Base-by-base conservation (phyloP, 2,888 invertebrate species). In the Agrilus mali region DNA sequence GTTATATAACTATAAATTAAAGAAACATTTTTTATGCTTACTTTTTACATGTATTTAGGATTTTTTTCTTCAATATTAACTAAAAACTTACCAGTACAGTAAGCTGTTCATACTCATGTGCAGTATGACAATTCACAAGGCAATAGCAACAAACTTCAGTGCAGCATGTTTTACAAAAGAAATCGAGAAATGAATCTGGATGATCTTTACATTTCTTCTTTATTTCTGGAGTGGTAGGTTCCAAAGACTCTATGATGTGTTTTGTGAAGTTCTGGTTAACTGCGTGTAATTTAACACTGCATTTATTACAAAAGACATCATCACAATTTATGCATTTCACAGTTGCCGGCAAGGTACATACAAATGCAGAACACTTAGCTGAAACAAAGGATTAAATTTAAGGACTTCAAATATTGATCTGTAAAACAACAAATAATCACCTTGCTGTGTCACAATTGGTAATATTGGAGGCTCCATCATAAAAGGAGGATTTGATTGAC, bases 101-200 rank as follows among this genome's bases (percentile, higher is more conserved):
- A 13, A 66, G 45, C 17, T 55, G 33, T 0, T 56, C 42, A 33
- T 57, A 53, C 1, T 48, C 46, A 50, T 72, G 72, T 1, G 55
- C 57, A 2, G 51, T 53, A 51, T 73, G 72, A 1, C 47, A 48
- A 1, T 55, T 48, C 6, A 71, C 33, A 41, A 64, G 56, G 47
- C 72, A 73, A 38, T 66, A 63, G n/a, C 66, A 61, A 45, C 73
- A 74, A 2, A 57, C 51, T 2, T 55, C 48, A 17, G 47, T 38
- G n/a, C 61, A 46, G 50, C 73, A 73, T 10, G 58, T 53, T 3
- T 52, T 54, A 47, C 73, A 74, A 44, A 57, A 60, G 51, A 68
- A 66, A 14, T 66, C 67, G 16, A 62, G 20, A 2, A 52, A 42
- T 42, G 59, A 52, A 2, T 51, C 47, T 4, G 47, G 36, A 52